Evolutionary conservation across 1,140 invertebrate genomes (phyloP).

Genomic region (Heliothis virescens): DNA sequence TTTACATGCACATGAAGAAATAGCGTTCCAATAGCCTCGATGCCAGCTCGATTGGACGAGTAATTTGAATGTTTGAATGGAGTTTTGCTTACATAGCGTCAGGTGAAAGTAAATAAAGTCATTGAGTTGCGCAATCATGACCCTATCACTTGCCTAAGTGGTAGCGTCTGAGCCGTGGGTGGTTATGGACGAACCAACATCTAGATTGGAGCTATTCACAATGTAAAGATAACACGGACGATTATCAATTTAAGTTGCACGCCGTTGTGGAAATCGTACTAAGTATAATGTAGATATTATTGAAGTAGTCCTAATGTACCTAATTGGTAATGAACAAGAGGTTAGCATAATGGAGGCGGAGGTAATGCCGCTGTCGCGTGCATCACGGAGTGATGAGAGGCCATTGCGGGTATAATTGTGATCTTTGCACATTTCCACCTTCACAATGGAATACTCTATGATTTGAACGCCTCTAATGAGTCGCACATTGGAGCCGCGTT

Average conservation of each 20-base stretch:
- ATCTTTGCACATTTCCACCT: constrained; percentile 21
- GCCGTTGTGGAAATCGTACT: neutral
- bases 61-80: constrained; percentile 16
- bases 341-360: neutral
- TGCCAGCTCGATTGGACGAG: neutral
- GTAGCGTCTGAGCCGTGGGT: neutral
- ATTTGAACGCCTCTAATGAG: neutral
- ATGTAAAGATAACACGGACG: too few relatives aligned
- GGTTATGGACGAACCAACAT: neutral
- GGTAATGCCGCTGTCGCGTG: constrained; percentile 10
- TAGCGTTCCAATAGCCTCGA: neutral
- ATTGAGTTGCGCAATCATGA: neutral
- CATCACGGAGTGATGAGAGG: constrained; percentile 1
- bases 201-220: too few relatives aligned
- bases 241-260: neutral
- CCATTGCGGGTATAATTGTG: constrained; percentile 14
- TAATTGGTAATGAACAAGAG: neutral
- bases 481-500: too few relatives aligned
- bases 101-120: neutral
- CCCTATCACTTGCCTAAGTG: neutral
- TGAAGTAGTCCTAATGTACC: neutral
- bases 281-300: too few relatives aligned
- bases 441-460: neutral
- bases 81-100: neutral
- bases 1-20: constrained; percentile 4